These are phyloP conservation scores for Isaurus tuberculatus DNA, from an alignment of 92 coral and sea anemone species.

Conservation along the genomic window DNA sequence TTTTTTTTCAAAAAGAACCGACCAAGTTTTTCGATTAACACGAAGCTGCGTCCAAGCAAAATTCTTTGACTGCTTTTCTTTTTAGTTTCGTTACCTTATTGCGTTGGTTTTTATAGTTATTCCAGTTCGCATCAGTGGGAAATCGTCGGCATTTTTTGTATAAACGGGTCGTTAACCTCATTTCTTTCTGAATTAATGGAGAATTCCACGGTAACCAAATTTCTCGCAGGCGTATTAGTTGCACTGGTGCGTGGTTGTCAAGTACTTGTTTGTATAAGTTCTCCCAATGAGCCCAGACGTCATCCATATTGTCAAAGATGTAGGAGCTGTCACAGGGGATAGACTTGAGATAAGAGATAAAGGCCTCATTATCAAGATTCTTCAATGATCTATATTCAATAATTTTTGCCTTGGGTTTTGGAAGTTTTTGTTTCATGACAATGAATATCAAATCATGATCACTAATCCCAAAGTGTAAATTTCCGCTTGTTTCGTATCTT, in stretches of 20 bases:
- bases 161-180: conserved; percentile 55
- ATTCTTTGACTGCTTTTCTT: conserved; percentile 56
- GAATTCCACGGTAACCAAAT: conserved; percentile 61
- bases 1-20: conserved; percentile 64
- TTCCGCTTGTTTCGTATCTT: conserved; percentile 62
- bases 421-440: conserved; percentile 65
- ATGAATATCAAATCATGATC: conserved; percentile 65
- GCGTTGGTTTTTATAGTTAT: conserved; percentile 56
- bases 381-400: conserved; percentile 67
- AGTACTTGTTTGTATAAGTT: conserved; percentile 44
- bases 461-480: conserved; percentile 60
- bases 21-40: conserved; percentile 26
- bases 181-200: conserved; percentile 52
- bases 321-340: conserved; percentile 64
- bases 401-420: conserved; percentile 58
- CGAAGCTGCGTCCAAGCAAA: conserved; percentile 59
- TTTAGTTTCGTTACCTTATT: conserved; percentile 63
- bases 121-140: conserved; percentile 57
- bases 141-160: conserved; percentile 65
- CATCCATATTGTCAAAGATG: conserved; percentile 54
- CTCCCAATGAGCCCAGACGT: conserved; percentile 59
- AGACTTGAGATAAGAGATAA: conserved; percentile 43
- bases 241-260: conserved; percentile 48
- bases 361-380: conserved; percentile 45
- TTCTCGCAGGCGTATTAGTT: conserved; percentile 41